Base-by-base conservation (phyloP, 2,797 vertebrate genomes). In the Salmo trutta region DNA sequence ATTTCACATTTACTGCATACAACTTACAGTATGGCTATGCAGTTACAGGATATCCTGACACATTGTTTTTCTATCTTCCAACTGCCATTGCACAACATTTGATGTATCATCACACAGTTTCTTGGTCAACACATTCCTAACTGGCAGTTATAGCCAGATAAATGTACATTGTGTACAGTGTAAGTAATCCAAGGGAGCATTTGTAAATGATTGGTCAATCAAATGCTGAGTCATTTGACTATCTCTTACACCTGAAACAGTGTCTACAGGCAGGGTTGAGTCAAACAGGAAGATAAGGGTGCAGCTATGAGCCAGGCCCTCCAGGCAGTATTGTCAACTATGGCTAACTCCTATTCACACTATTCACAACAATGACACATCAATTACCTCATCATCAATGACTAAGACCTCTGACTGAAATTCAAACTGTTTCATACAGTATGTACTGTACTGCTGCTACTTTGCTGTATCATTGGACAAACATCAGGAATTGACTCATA, bases 1-100 rank as follows among this genome's bases (percentile, higher is more conserved):
- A 7, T 89, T 91, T 90, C 82, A 1, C 47, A 75, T 80, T 79
- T 77, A 79, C 75, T 59, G 6, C 14, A 21, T 59, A 59, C 56
- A 19, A 56, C 5, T 5, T 56, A n/a, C 54, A 15, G 62, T 83
- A 77, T 76, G 21, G 17, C 16, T 80, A 66, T 24, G 29, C 56
- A 70, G 81, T 77, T 71, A 83, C 65, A 36, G 74, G 15, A 14
- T 81, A 16, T 65, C 36, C 52, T 10, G 5, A 6, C 19, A 52
- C 2, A 3, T 47, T 52, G 51, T 36, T 82, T 36, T 81, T 27
- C 56, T 6, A 52, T 15, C n/a, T 47, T 47, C 10, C 41, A 47
- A 47, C n/a, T 65, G 10, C 79, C 73, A 82, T 54, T 73, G 19
- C 74, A 41, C 62, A 47, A 73, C 36, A 80, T 78, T 80, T 24